Evolutionary conservation across 2,888 invertebrate genomes (phyloP), one percentile per base, ranked within the genome.

Genomic region (Yponomeuta sedellus): DNA sequence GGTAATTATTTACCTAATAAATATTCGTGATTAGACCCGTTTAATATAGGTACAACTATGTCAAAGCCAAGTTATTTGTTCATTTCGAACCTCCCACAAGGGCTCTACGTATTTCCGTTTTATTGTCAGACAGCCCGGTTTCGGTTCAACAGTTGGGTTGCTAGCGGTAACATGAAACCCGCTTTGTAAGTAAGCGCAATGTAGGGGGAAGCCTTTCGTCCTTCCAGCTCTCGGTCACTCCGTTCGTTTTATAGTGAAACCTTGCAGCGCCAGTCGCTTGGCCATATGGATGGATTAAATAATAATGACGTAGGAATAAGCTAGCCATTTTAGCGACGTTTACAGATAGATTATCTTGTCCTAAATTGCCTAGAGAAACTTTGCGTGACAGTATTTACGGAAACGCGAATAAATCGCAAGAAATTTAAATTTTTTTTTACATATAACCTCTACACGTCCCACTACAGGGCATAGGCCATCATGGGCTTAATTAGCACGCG

Each of bases 201-300:
- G 69, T 68, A 77, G 75, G 75, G 79, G 79, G 84, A 88, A 88
- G 84, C 88, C 88, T 83, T 87, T 85, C 80, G 77, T 77, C 72
- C 79, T 76, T 76, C 73, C 69, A 72, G 71, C 73, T 74, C 77
- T 80, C 78, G 77, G 78, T 77, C 77, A 77, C 77, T 78, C n/a
- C 5, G 59, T 44, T 22, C 66, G n/a, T 44, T 81, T 82, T 80
- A 76, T 77, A 79, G 75, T 75, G 87, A 88, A 88, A 79, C 85
- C 88, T 70, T 76, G 69, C 71, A 81, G 83, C 64, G 63, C 67
- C 39, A 20, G 64, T 16, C 19, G 56, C 64, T 16, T 52, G 44
- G 2, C 16, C 44, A 12, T 52, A 52, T 16, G 16, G 44, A 52
- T 16, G 61, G 61, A 61, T 61, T 61, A 61, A 25, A 61, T 61